Base-by-base conservation (phyloP, 2,113 vertebrate genomes). In the Fukomys damarensis region DNA sequence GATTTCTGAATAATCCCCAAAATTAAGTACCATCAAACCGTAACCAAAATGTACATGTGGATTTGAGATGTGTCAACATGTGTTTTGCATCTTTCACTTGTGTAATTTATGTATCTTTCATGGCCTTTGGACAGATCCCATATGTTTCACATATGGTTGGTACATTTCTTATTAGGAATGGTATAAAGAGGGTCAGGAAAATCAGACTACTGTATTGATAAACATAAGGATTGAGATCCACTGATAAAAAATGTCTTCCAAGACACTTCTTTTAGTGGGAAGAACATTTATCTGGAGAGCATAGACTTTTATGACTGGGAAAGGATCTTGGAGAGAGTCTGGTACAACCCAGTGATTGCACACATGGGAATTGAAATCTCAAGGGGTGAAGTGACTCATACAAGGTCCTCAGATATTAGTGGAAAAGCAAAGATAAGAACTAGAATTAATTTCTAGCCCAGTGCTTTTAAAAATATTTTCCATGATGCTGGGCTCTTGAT, bases 81-180 rank as follows among this genome's bases (percentile, higher is more conserved):
- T 98, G 98, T 94, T 98, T 98, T 98, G 97, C 98, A 98, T 97
- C 98, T 98, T 98, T 98, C 92, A 89, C 94, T 97, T 80, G 94
- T 97, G 97, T 98, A 98, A 99, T 99, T 99, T 98, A 98, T 98
- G 98, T 97, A 98, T 96, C 97, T 98, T 95, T 95, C 80, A 87
- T 14, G 96, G 97, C 87, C 95, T 84, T 96, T 97, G 97, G 98
- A 93, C 96, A 97, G 96, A 96, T 81, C 92, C 97, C 98, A 98
- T 97, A 93, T 98, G 98, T 98, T 98, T 96, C 98, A 94, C 98
- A 99, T 98, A 98, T 98, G 98, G 98, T 92, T 97, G 98, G 95
- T 93, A 96, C 96, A 96, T 97, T 97, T 96, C 79, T 0, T 96
- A 97, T 98, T 98, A 98, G 97, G 97, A 91, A 98, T 70, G 96